A percentile compares a stretch with the other conserved stretches of the same genome.
These are phyloP conservation scores for Apamea crenata DNA, from an alignment of 2,888 invertebrate species.

Conservation along the genomic window DNA sequence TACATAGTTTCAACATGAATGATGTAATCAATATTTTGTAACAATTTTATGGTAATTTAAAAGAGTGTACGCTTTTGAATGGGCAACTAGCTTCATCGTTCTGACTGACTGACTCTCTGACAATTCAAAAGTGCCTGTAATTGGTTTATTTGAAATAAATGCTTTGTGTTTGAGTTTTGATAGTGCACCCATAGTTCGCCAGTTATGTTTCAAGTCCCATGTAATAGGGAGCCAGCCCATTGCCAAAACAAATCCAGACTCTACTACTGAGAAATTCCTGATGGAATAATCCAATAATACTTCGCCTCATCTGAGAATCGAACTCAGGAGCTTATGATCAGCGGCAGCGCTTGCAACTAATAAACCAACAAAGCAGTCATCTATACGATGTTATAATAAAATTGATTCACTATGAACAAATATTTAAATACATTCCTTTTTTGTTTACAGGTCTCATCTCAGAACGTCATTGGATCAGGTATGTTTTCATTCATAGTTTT, in stretches of 20 bases:
- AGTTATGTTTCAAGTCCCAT: no score
- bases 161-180: no score
- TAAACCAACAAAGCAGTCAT: not conserved
- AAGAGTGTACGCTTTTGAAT: no score
- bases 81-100: no score
- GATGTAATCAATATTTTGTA: no score
- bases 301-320: not conserved
- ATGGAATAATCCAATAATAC: not conserved
- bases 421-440: constrained; percentile 19
- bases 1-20: no score
- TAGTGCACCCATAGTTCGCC: no score
- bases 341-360: not conserved
- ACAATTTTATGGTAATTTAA: no score
- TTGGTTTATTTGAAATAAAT: no score
- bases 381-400: no score
- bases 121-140: no score
- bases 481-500: constrained; percentile 2
- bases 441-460: constrained; percentile 53
- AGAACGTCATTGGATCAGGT: constrained; percentile 44
- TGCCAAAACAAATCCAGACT: not conserved
- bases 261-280: not conserved
- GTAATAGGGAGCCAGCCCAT: not conserved
- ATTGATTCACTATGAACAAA: not conserved
- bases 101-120: no score
- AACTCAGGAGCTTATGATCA: not conserved